These are phyloP conservation scores for Liasis olivaceus DNA, from an alignment of 2,797 vertebrate species.

Conservation along the genomic window DNA sequence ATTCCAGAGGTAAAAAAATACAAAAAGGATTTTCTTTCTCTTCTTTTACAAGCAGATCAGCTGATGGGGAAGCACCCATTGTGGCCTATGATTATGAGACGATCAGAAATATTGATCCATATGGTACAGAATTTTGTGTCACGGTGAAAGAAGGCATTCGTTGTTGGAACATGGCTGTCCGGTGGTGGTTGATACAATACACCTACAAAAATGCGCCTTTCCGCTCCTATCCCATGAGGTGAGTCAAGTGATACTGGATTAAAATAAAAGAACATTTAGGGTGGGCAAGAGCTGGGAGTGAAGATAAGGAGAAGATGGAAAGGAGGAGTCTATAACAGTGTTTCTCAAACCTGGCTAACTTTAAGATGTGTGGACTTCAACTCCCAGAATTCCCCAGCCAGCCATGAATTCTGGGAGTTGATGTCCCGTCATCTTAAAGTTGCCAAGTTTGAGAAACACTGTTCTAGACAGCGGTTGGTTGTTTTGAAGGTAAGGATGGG, in stretches of 20 bases:
- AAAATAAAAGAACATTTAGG: background rate
- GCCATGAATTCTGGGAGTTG: background rate
- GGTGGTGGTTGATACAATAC: slow-evolving; percentile 94
- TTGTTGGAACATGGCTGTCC: slow-evolving; percentile 95
- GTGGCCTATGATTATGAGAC: slow-evolving; percentile 83
- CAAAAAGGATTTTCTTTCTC: slow-evolving; percentile 5
- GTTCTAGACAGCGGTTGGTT: background rate
- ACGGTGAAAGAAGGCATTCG: slow-evolving; percentile 91
- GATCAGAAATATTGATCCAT: slow-evolving; percentile 91
- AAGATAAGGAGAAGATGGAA: background rate
- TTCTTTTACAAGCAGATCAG: slow-evolving; percentile 28
- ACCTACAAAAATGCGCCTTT: slow-evolving; percentile 86
- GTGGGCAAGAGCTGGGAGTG: background rate
- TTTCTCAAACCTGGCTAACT: background rate
- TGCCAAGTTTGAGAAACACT: background rate
- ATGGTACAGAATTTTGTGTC: slow-evolving; percentile 89
- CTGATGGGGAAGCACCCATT: background rate
- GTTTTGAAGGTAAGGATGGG: background rate
- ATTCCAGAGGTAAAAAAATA: background rate
- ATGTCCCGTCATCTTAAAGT: background rate
- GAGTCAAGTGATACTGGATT: slow-evolving; percentile 31
- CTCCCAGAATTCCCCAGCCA: background rate
- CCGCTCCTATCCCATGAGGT: slow-evolving; percentile 84
- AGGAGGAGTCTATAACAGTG: background rate
- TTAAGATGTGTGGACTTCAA: background rate